Evolutionary conservation across 2,888 invertebrate species (phyloP).

Genomic region (Lampropteryx suffumata): DNA sequence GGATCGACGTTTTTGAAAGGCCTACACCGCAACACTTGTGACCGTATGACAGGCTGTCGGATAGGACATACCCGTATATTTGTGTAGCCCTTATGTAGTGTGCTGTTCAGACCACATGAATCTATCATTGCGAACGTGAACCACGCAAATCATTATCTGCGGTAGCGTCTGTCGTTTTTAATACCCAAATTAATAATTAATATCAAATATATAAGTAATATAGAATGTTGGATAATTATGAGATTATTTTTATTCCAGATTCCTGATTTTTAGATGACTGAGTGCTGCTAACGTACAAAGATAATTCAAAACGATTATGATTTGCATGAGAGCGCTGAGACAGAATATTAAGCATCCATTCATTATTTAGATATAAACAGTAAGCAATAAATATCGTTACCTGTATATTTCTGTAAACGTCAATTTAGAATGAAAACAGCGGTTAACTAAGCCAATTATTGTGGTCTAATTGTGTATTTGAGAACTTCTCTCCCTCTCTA

Average conservation of each 20-base stretch:
- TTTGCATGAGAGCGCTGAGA: conserved; percentile 1
- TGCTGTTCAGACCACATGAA: neutral
- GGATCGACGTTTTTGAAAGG: conserved; percentile 55
- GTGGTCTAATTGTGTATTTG: conserved; percentile 55
- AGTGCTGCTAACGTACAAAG: too few species aligned
- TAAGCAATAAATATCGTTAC: conserved; percentile 31
- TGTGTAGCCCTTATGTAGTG: neutral
- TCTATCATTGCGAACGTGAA: neutral
- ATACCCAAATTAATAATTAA: too few species aligned
- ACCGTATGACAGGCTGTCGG: conserved; percentile 32
- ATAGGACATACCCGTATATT: too few species aligned
- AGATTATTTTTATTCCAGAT: too few species aligned
- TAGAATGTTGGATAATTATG: too few species aligned
- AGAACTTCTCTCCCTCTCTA: conserved; percentile 40
- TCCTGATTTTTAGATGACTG: too few species aligned
- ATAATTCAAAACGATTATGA: neutral
- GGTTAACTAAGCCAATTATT: conserved; percentile 72
- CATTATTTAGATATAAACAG: conserved; percentile 37
- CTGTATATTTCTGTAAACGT: conserved; percentile 35
- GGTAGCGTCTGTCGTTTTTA: too few species aligned
- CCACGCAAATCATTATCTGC: neutral
- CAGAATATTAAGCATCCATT: conserved; percentile 28
- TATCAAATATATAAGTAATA: too few species aligned
- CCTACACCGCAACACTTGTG: conserved; percentile 43
- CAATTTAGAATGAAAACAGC: conserved; percentile 53